phyloP scores from a whole-genome alignment of 2,888 invertebrate genomes.

The Euproctis similis region DNA sequence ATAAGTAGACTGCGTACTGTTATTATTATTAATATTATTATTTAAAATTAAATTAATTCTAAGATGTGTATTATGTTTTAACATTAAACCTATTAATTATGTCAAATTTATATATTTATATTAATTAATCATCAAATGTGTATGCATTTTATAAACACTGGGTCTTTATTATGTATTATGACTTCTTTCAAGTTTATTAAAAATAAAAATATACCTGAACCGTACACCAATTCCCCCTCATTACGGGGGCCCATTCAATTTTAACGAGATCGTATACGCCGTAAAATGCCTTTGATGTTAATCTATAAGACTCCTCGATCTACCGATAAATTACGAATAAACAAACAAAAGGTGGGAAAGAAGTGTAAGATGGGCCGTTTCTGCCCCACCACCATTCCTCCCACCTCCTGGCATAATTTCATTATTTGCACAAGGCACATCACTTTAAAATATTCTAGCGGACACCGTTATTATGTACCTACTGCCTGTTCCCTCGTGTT shows the following conservation, averaged over 20 bases:
- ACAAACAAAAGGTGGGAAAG: constrained; percentile 54
- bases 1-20: neutral
- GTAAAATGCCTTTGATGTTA: constrained; percentile 56
- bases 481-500: constrained; percentile 14
- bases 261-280: constrained; percentile 46
- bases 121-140: too few relatives aligned
- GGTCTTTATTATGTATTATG: too few relatives aligned
- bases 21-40: too few relatives aligned
- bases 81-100: too few relatives aligned
- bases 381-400: too few relatives aligned
- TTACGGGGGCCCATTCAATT: constrained; percentile 43
- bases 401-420: constrained; percentile 43
- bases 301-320: constrained; percentile 56
- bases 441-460: constrained; percentile 41
- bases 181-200: constrained; percentile 15
- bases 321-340: constrained; percentile 62
- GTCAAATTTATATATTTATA: too few relatives aligned
- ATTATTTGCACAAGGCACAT: constrained; percentile 49
- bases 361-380: constrained; percentile 28
- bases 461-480: constrained; percentile 17
- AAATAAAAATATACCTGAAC: constrained; percentile 21
- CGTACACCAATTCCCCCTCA: constrained; percentile 32
- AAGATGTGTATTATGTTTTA: too few relatives aligned
- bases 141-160: too few relatives aligned
- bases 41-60: too few relatives aligned